A percentile compares a stretch with the other conserved stretches of the same genome.
Evolutionary conservation across 2,888 invertebrate genomes (phyloP).

Genomic region (Heliconius erato): DNA sequence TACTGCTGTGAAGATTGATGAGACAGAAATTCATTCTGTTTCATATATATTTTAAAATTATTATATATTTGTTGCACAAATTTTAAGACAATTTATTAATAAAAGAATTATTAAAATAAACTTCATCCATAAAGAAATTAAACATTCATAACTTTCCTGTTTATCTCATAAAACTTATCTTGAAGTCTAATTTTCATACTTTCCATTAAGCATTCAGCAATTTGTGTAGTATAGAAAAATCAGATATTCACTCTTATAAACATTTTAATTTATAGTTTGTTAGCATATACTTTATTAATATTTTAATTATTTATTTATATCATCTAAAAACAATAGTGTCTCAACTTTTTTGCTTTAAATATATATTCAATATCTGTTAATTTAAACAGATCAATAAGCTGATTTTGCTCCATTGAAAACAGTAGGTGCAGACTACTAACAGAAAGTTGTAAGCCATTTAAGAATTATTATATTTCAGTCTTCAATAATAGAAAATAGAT

Average conservation of each 20-base stretch:
- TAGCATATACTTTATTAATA: background rate
- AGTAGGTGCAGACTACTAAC: background rate
- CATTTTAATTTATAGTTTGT: background rate
- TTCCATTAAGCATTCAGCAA: background rate
- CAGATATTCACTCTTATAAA: background rate
- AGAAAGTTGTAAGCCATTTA: background rate
- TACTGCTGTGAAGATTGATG: background rate
- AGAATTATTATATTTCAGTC: constrained; percentile 24
- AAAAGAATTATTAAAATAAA: background rate
- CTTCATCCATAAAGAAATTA: background rate
- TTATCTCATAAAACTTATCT: background rate
- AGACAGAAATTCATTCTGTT: background rate
- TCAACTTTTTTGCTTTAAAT: background rate
- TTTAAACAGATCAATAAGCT: background rate
- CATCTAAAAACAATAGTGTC: background rate
- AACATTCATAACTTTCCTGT: background rate
- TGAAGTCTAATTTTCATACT: background rate
- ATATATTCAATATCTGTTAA: background rate
- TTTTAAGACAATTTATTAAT: background rate
- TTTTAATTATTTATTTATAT: too few species aligned
- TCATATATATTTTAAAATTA: background rate
- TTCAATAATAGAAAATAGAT: constrained; percentile 39
- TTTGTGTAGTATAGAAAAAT: background rate
- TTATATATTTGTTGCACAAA: background rate
- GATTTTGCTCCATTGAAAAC: background rate